Base-by-base conservation (phyloP, 2,797 vertebrate genomes). In the Knipowitschia caucasica region DNA sequence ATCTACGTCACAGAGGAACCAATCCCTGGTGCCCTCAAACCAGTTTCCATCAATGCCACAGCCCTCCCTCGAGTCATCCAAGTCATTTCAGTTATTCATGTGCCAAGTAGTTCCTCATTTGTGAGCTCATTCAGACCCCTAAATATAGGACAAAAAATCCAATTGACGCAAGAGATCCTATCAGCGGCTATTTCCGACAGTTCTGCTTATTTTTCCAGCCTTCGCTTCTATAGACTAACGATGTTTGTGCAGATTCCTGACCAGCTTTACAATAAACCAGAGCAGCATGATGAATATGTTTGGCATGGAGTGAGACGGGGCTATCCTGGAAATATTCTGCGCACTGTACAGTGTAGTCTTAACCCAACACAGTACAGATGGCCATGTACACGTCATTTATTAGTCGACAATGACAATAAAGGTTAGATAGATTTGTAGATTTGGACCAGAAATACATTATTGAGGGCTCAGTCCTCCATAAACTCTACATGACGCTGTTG, bases 71-170 rank as follows among this genome's bases (percentile, higher is more conserved):
- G 79, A 73, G 88, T 69, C 62, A 52, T 60, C 64, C 56, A 81
- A 81, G 84, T 81, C 63, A 79, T 85, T 81, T 78, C 73, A 83
- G 77, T 81, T 78, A 73, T 83, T 69, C 65, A 58, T 80, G 72
- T 79, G 80, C 80, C 72, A 84, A 82, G 72, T 68, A 73, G 71
- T 85, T 83, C 79, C 85, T 85, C 83, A 75, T 81, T 64, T 75
- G 74, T 84, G 82, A 85, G 81, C 82, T 87, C 82, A 87, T 85
- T 78, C 70, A 51, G 46, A 3, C 4, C 56, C 65, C 87, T 83
- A 83, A 82, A 86, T 85, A 88, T 87, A 87, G 83, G 69, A 64
- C 27, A 61, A 71, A 74, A 75, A 66, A 64, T 60, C 53, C 62
- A 33, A 72, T 79, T 88, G 86, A 89, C 78, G 80, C 75, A 85